Evolutionary conservation across 1,140 invertebrate genomes (phyloP), one percentile per base, ranked within the genome.

Genomic region (Aphelenchoides avenae): DNA sequence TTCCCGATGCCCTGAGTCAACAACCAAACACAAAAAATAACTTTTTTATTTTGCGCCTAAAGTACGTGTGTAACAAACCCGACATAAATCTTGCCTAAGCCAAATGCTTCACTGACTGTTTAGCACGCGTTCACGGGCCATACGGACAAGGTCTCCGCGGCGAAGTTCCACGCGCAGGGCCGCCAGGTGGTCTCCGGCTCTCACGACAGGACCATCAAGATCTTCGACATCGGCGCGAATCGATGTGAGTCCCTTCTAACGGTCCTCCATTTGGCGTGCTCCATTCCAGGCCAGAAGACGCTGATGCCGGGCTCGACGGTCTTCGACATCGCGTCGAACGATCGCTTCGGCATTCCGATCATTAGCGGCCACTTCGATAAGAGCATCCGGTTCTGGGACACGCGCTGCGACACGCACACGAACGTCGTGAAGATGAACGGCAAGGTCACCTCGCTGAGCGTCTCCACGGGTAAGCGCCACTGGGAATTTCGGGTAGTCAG

Each of bases 341-440:
- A 89, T 96, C 58, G 33, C 33, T 60, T 43, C 43, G 57, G 57
- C 5, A 43, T 42, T 11, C 57, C 57, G 7, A 26, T 60, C 24
- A 34, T 60, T 55, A n/a, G n/a, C 67, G 91, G 91, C 13, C 93
- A 98, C 81, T 95, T 90, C 79, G 93, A 98, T 81, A 95, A 94
- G 79, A 86, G 85, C 66, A 89, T 97, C 69, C 83, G 92, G 34
- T 95, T 96, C 79, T 97, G 92, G 91, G 93, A 98, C 74, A 86
- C 86, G 56, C 83, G 91, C 69, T 73, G 39, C 11, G 82, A 83
- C 26, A 71, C 57, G 22, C 86, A 86, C 57, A 74, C 73, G 30
- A 81, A 89, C 75, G 87, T 92, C 77, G 87, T 96, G 56, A 74
- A 87, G 37, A 81, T 96, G 20, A 87, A 89, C 75, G 91, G 89